phyloP scores from a whole-genome alignment of 2,113 vertebrate genomes.

The Atherinomorus stipes region DNA sequence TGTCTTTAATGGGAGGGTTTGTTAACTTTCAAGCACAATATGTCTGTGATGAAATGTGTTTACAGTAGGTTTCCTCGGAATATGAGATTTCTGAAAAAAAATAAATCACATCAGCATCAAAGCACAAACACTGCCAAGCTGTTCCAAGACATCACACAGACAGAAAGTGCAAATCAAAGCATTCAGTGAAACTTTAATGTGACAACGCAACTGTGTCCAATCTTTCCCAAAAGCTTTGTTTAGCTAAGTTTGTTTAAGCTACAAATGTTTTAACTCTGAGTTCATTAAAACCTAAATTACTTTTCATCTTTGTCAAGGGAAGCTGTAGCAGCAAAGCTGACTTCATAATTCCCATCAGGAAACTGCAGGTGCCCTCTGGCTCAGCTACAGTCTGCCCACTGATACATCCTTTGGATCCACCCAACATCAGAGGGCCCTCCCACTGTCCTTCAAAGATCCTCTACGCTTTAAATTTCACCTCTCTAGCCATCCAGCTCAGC shows the following conservation, averaged over 20 bases:
- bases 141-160: neutral
- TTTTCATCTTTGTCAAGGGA: constrained; percentile 15
- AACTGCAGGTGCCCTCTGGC: constrained; percentile 24
- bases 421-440: constrained; percentile 52
- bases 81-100: neutral
- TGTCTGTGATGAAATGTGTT: neutral
- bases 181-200: neutral
- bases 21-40: no score
- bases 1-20: no score
- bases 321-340: constrained; percentile 33
- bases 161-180: neutral
- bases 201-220: neutral
- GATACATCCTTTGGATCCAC: constrained; percentile 47
- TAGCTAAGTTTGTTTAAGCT: no score
- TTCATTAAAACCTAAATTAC: constrained; percentile 20
- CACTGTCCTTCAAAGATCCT: constrained; percentile 79
- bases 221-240: no score
- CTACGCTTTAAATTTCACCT: constrained; percentile 82
- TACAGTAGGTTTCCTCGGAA: neutral
- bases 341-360: constrained; percentile 5
- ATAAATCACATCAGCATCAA: neutral
- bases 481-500: constrained; percentile 77
- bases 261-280: neutral
- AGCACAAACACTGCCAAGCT: neutral
- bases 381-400: neutral